These are phyloP conservation scores for Drosophila neotestacea DNA, from an alignment of 2,888 invertebrate species.

Conservation along the genomic window DNA sequence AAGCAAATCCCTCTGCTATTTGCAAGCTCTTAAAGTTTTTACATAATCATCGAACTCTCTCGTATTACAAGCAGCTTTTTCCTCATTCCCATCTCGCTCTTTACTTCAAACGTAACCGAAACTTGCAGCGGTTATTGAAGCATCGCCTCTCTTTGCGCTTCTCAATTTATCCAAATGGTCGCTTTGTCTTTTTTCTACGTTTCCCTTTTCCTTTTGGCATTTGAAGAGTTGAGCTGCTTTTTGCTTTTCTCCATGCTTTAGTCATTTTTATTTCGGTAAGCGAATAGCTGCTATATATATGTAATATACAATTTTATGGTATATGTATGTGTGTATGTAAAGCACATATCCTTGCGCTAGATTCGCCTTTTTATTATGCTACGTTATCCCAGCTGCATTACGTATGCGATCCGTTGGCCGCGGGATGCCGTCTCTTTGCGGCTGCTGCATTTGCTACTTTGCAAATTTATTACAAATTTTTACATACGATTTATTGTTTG, in stretches of 20 bases:
- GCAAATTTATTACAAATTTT: constrained; percentile 79
- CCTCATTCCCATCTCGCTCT: too few relatives aligned
- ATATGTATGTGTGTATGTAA: constrained; percentile 23
- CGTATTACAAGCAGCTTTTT: constrained; percentile 9
- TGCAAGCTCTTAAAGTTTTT: constrained; percentile 1
- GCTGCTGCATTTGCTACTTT: constrained; percentile 71
- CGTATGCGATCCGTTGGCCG: constrained; percentile 70
- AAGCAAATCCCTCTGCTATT: constrained; percentile 2
- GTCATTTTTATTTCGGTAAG: constrained; percentile 38
- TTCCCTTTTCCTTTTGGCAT: constrained; percentile 14
- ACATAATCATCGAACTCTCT: constrained; percentile 12
- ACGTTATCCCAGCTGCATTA: constrained; percentile 69
- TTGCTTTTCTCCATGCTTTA: constrained; percentile 59
- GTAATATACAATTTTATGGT: constrained; percentile 5
- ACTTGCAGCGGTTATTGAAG: constrained; percentile 29
- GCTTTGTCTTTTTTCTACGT: constrained; percentile 43
- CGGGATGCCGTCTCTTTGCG: constrained; percentile 39
- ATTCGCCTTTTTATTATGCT: constrained; percentile 69
- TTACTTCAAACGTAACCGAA: background rate
- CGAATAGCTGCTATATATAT: constrained; percentile 3
- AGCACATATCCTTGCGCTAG: constrained; percentile 61
- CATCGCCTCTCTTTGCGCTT: constrained; percentile 32
- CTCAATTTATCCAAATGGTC: constrained; percentile 50
- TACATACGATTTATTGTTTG: constrained; percentile 78
- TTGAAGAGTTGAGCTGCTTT: constrained; percentile 36